Evolutionary conservation across 1,140 invertebrate species (phyloP), one percentile per base, ranked within the genome.

Genomic region (Monochamus saltuarius): DNA sequence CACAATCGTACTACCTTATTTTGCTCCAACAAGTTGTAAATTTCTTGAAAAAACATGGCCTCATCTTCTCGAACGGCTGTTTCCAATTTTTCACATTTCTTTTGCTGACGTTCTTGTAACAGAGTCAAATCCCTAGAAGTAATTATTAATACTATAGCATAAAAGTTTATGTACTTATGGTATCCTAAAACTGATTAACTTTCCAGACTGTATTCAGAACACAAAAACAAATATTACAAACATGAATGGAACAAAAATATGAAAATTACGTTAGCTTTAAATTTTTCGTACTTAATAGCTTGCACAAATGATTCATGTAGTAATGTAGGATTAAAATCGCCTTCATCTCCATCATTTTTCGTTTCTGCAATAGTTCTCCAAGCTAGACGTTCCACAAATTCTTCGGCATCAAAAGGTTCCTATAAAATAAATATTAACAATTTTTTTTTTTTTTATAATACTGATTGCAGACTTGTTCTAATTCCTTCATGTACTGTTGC

Each of bases 381-480:
- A 57, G 96, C 96, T 65, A 99, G 80, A 57, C 95, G 82, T 78
- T 99, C 97, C 1, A 99, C 95, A 85, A 99, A 99, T 72, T 98
- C 95, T 77, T 95, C 91, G 17, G 94, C 87, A 83, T 98, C 93
- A 79, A 98, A 99, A 0, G 95, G 94, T 74, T 98, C 94, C 92
- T 61, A 75, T 73, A 69, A 62, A 68, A 52, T 46, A 61, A 11
- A 40, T 36, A 16, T 38, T 53, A 60, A 51, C 3, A 14, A 3
- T 16, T 50, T 45, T 43, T 11, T 51, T 10, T 49, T 10, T 34
- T n/a, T 51, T 7, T 7, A 34, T 19, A 7, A 34, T n/a, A 51
- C 13, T 57, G 53, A 29, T 8, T 65, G 68, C 50, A 70, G 75
- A 89, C 89, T 80, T 89, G 87, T 70, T 91, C 89, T 37, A 91